Conservation (phyloP, 2,113 vertebrate genomes). For the Geococcyx californianus region DNA sequence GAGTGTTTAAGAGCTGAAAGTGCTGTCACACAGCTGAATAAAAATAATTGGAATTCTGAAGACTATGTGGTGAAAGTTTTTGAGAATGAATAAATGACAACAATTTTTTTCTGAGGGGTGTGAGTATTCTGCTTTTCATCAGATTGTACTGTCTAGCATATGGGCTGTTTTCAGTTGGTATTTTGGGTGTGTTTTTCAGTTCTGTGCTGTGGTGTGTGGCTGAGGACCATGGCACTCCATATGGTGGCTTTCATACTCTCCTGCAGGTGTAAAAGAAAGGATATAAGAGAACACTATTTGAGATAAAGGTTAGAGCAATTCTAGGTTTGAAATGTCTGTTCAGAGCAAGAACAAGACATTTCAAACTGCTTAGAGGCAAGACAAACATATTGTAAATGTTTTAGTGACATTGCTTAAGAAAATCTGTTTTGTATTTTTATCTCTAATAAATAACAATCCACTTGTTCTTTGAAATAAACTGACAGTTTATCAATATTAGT, state of each 20-base stretch:
- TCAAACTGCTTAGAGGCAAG: slow-evolving; percentile 27
- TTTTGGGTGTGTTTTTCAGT: slow-evolving; percentile 30
- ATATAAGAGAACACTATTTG: neutral
- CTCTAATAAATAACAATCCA: slow-evolving; percentile 64
- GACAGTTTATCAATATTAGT: slow-evolving; percentile 69
- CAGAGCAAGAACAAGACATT: slow-evolving; percentile 32
- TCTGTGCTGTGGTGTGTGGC: neutral
- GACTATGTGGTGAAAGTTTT: slow-evolving; percentile 23
- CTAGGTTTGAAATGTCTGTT: slow-evolving; percentile 39
- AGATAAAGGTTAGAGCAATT: slow-evolving; percentile 49
- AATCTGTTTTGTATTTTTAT: slow-evolving; percentile 67
- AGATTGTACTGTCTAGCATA: slow-evolving; percentile 54
- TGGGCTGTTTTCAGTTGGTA: slow-evolving; percentile 49
- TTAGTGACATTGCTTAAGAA: slow-evolving; percentile 70
- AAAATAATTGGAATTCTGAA: slow-evolving; percentile 61
- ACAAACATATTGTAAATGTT: slow-evolving; percentile 61
- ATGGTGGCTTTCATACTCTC: slow-evolving; percentile 44
- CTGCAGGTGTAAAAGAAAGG: slow-evolving; percentile 51
- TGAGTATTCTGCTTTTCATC: slow-evolving; percentile 38
- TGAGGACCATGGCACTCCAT: slow-evolving; percentile 14
- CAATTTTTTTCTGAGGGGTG: neutral
- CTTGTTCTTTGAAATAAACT: slow-evolving; percentile 51
- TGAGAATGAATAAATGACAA: slow-evolving; percentile 43
- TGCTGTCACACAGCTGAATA: slow-evolving; percentile 51
- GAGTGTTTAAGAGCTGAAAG: neutral